A percentile compares a stretch with the other conserved stretches of the same genome.
Evolutionary conservation across 2,797 vertebrate species (phyloP).

Genomic region (Enteromius mattozi): DNA sequence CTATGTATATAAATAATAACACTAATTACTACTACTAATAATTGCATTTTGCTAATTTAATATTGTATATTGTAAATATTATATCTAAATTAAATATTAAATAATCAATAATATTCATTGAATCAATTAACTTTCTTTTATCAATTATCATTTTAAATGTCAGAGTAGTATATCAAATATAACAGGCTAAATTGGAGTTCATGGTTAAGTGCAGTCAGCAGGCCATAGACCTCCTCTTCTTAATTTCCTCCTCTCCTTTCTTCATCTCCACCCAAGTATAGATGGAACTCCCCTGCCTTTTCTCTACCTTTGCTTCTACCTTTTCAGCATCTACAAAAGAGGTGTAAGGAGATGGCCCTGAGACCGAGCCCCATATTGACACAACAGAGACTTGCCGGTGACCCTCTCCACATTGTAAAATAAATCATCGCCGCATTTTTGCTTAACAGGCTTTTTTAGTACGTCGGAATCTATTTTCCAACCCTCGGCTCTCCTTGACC

Average conservation of each 20-base stretch:
- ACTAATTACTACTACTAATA: background rate
- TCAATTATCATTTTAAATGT: background rate
- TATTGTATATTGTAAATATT: no score
- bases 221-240: slow-evolving; percentile 32
- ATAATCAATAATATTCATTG: background rate
- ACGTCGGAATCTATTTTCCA: slow-evolving; percentile 86
- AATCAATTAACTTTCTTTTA: background rate
- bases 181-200: background rate
- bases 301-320: slow-evolving; percentile 57
- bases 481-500: slow-evolving; percentile 86
- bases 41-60: no score
- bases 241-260: slow-evolving; percentile 19
- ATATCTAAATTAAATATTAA: background rate
- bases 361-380: slow-evolving; percentile 79
- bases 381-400: slow-evolving; percentile 74
- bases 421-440: slow-evolving; percentile 91
- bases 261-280: slow-evolving; percentile 43
- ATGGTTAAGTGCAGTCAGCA: slow-evolving; percentile 18
- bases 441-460: slow-evolving; percentile 92
- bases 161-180: background rate
- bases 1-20: no score
- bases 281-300: slow-evolving; percentile 41
- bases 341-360: slow-evolving; percentile 75
- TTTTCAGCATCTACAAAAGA: slow-evolving; percentile 59
- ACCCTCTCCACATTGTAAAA: slow-evolving; percentile 81